Evolutionary conservation across 2,113 vertebrate species (phyloP).

Genomic region (Cottus gobio): DNA sequence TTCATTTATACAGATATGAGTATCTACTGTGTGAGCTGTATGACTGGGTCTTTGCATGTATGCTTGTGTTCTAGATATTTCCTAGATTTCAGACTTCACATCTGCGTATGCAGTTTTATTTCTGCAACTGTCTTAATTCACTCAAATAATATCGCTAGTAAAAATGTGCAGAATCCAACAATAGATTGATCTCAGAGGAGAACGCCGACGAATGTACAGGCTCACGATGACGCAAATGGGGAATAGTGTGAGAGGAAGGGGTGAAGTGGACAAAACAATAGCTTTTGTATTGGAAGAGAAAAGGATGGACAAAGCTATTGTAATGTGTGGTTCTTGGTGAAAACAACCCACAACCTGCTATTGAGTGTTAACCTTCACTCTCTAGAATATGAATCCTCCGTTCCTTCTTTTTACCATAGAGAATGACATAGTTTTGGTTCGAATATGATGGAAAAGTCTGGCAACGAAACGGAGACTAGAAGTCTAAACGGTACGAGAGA

Average conservation of each 20-base stretch:
- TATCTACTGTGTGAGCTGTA: neutral
- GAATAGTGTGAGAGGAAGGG: constrained; percentile 1
- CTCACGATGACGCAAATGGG: constrained; percentile 6
- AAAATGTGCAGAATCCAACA: constrained; percentile 3
- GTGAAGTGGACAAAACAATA: constrained; percentile 25
- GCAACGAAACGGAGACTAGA: constrained; percentile 11
- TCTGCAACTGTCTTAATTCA: neutral
- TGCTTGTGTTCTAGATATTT: neutral
- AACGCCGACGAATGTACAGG: neutral
- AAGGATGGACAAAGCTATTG: neutral
- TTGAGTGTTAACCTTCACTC: constrained; percentile 4
- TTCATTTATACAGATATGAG: neutral
- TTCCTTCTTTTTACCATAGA: neutral
- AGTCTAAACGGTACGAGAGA: neutral
- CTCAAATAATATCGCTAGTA: neutral
- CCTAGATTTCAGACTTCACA: neutral
- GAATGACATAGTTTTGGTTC: neutral
- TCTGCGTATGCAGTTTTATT: neutral
- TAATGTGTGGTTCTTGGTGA: neutral
- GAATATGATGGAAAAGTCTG: neutral
- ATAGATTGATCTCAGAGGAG: neutral
- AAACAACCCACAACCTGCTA: neutral
- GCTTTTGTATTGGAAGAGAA: constrained; percentile 7
- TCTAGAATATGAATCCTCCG: neutral
- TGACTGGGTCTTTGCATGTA: neutral